A percentile compares a stretch with the other conserved stretches of the same genome.
phyloP scores from a whole-genome alignment of 2,797 vertebrate genomes.

The Gobionotothen gibberifrons region DNA sequence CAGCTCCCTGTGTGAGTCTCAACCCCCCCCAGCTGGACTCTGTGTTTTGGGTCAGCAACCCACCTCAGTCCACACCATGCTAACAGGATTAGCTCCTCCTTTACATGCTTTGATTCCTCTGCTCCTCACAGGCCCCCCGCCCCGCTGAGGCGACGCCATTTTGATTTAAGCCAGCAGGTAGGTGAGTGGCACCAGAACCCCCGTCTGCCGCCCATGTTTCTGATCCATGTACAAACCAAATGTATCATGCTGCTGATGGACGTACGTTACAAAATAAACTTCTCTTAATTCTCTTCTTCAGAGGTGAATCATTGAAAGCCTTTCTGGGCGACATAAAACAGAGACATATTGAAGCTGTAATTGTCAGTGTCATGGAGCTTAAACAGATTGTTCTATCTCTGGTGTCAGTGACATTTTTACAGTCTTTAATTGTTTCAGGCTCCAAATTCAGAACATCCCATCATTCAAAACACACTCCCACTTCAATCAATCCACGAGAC shows the following conservation, averaged over 20 bases:
- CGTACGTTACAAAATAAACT: not conserved
- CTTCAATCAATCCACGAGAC: conserved; percentile 10
- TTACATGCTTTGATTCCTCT: conserved; percentile 11
- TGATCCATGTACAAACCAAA: not conserved
- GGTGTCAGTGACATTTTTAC: conserved; percentile 2
- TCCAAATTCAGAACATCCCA: conserved; percentile 3
- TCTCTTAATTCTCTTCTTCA: not conserved
- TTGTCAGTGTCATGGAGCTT: not conserved
- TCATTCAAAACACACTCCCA: conserved; percentile 14
- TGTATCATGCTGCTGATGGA: not conserved
- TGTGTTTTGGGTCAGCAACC: conserved; percentile 8
- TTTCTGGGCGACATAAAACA: conserved; percentile 1
- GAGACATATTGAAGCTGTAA: not conserved
- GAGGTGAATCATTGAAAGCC: not conserved
- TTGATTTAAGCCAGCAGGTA: conserved; percentile 45
- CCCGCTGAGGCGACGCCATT: conserved; percentile 21
- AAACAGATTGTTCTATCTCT: not conserved
- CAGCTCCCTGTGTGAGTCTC: too few species aligned
- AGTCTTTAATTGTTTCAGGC: conserved; percentile 26
- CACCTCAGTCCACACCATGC: conserved; percentile 13
- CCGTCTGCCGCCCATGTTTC: not conserved
- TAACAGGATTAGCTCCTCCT: conserved; percentile 50
- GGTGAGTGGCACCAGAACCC: not conserved
- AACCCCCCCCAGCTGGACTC: too few species aligned
- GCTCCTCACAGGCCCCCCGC: not conserved